phyloP scores from a whole-genome alignment of 1,140 invertebrate species.

The Portunus trituberculatus region DNA sequence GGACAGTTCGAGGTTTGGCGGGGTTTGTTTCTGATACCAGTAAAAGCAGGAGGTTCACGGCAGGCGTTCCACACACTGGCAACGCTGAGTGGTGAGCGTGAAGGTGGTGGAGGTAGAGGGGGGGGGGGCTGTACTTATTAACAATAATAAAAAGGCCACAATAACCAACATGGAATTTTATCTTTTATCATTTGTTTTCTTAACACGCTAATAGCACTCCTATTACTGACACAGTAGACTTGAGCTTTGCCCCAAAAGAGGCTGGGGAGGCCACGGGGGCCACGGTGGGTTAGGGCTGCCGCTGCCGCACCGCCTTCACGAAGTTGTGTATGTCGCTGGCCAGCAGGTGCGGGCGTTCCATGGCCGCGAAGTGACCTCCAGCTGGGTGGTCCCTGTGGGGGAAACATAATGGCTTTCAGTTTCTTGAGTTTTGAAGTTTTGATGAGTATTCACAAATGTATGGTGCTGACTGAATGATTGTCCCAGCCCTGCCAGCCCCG shows the following conservation, averaged over 20 bases:
- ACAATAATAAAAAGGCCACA: not conserved
- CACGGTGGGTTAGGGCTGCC: not conserved
- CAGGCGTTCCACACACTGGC: too few relatives aligned
- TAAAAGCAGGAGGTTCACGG: too few relatives aligned
- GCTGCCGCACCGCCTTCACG: slow-evolving; percentile 77
- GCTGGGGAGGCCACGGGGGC: not conserved
- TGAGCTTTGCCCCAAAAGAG: slow-evolving; percentile 46
- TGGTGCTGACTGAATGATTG: too few relatives aligned
- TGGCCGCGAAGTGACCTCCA: slow-evolving; percentile 93
- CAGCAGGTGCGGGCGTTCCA: slow-evolving; percentile 88
- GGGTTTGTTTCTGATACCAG: too few relatives aligned
- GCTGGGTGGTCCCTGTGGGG: slow-evolving; percentile 42
- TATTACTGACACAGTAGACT: not conserved
- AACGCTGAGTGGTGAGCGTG: too few relatives aligned
- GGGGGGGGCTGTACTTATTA: too few relatives aligned
- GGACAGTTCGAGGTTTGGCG: too few relatives aligned
- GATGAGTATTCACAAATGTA: too few relatives aligned
- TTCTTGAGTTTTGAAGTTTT: not conserved
- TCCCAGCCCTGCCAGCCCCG: not conserved
- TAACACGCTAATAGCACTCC: not conserved
- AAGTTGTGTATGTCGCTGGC: slow-evolving; percentile 84
- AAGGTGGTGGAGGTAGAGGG: too few relatives aligned
- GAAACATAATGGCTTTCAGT: not conserved
- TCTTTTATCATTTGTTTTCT: not conserved
- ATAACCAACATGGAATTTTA: not conserved